These are phyloP conservation scores for Poecilus cupreus DNA, from an alignment of 2,888 invertebrate genomes.

Conservation along the genomic window DNA sequence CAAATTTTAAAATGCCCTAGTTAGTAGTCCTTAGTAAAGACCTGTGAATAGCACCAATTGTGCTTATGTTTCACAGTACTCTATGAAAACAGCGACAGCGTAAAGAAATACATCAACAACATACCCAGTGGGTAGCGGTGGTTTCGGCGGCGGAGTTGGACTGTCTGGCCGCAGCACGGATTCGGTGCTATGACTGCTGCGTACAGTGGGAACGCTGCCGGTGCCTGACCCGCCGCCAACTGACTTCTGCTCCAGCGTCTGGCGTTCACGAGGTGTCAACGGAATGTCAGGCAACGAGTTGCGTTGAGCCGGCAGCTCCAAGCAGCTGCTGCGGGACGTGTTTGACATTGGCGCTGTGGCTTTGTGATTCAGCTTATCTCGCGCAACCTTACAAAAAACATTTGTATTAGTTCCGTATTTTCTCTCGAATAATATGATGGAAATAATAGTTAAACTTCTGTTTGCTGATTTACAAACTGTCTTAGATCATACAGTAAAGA, in stretches of 20 bases:
- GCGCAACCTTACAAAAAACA: slow-evolving; percentile 77
- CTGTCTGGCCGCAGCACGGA: slow-evolving; percentile 83
- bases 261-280: slow-evolving; percentile 85
- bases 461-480: too few relatives aligned
- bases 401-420: not conserved
- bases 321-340: slow-evolving; percentile 60
- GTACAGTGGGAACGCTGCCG: slow-evolving; percentile 73
- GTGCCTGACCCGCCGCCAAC: slow-evolving; percentile 64
- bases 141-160: slow-evolving; percentile 89
- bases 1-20: too few relatives aligned
- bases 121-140: slow-evolving; percentile 88
- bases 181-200: slow-evolving; percentile 88
- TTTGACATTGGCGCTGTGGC: slow-evolving; percentile 53
- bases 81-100: too few relatives aligned
- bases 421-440: too few relatives aligned
- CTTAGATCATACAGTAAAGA: too few relatives aligned
- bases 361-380: slow-evolving; percentile 82
- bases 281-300: slow-evolving; percentile 88
- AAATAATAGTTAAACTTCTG: too few relatives aligned
- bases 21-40: too few relatives aligned
- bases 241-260: slow-evolving; percentile 78
- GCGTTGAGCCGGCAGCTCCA: slow-evolving; percentile 76
- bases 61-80: too few relatives aligned
- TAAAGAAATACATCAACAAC: too few relatives aligned
- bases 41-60: too few relatives aligned